Conservation (phyloP, 2,888 invertebrate species). For the Tetanocera ferruginea region DNA sequence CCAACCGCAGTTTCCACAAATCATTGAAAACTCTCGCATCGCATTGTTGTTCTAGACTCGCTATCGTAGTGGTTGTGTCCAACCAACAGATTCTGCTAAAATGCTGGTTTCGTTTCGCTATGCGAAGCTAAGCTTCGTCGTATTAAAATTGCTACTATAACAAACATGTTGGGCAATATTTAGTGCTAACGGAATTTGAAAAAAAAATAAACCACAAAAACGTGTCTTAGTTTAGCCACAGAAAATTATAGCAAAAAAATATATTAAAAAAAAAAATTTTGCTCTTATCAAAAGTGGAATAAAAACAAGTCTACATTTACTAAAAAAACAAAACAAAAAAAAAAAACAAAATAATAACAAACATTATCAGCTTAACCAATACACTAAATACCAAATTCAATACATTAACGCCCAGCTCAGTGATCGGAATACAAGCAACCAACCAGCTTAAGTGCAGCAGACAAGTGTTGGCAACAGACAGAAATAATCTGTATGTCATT, state of each 20-base stretch:
- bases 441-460: too few relatives aligned
- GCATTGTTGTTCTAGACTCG: constrained; percentile 67
- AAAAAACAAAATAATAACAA: not conserved
- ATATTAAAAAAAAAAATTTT: constrained; percentile 19
- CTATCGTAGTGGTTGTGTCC: constrained; percentile 66
- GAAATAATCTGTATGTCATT: too few relatives aligned
- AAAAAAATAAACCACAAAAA: constrained; percentile 18
- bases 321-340: not conserved
- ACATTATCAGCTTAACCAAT: not conserved
- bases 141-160: constrained; percentile 69
- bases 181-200: constrained; percentile 18
- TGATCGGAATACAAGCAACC: too few relatives aligned
- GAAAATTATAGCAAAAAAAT: not conserved
- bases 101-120: constrained; percentile 68
- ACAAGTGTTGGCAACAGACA: too few relatives aligned
- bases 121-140: constrained; percentile 70
- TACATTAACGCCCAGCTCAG: too few relatives aligned
- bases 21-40: constrained; percentile 60
- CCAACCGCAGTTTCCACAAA: constrained; percentile 58
- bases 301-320: not conserved
- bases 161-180: constrained; percentile 37
- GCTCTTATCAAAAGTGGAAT: not conserved
- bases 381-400: too few relatives aligned
- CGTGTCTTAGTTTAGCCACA: not conserved
- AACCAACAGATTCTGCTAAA: constrained; percentile 63